These are phyloP conservation scores for Epinotia brunnichana DNA, from an alignment of 2,888 invertebrate genomes.

Conservation along the genomic window DNA sequence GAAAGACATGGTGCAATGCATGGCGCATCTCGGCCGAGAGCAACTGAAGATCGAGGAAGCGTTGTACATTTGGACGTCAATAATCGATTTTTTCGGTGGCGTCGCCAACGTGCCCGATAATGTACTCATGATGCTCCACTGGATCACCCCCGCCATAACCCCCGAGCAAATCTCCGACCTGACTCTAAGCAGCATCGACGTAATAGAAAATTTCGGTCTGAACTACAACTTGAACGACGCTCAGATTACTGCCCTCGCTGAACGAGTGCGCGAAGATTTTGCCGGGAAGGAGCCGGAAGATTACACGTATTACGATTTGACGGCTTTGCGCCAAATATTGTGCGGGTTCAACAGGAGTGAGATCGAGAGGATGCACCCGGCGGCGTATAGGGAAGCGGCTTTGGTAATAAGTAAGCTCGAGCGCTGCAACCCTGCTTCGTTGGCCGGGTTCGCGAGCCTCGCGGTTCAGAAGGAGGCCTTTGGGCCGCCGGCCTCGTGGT, in stretches of 20 bases:
- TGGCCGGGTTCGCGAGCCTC: constrained; percentile 75
- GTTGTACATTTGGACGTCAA: constrained; percentile 67
- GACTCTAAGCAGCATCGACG: constrained; percentile 79
- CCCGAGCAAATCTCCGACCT: constrained; percentile 79
- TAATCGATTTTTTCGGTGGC: constrained; percentile 64
- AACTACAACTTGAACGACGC: constrained; percentile 70
- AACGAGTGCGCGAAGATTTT: constrained; percentile 80
- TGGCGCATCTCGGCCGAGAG: constrained; percentile 67
- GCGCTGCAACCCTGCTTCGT: constrained; percentile 70
- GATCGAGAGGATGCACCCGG: constrained; percentile 79
- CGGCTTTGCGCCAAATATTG: constrained; percentile 80
- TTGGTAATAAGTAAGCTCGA: constrained; percentile 72
- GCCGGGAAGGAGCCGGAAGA: constrained; percentile 81
- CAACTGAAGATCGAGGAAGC: constrained; percentile 61
- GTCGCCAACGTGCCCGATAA: constrained; percentile 72
- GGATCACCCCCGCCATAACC: constrained; percentile 76
- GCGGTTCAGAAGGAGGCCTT: constrained; percentile 74
- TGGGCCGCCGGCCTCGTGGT: constrained; percentile 72
- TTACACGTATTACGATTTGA: constrained; percentile 83
- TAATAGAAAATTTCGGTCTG: constrained; percentile 82
- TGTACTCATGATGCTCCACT: constrained; percentile 69
- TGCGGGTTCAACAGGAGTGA: constrained; percentile 83
- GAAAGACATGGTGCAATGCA: constrained; percentile 66
- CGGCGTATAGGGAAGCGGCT: constrained; percentile 80
- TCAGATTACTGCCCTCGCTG: constrained; percentile 77